These are phyloP conservation scores for Apodemia zela DNA, from an alignment of 2,888 invertebrate species.

Conservation along the genomic window DNA sequence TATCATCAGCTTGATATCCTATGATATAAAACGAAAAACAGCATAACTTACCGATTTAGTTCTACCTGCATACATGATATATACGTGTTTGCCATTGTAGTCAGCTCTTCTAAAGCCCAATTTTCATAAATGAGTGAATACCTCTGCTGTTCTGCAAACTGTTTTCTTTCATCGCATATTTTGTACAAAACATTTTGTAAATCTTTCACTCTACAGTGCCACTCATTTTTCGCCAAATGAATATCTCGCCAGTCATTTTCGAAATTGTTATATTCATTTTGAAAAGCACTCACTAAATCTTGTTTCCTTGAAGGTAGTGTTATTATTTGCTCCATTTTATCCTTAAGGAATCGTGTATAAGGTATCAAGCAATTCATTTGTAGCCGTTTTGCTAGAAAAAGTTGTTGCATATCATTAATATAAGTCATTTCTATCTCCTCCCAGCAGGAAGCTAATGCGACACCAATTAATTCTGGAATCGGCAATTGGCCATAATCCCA, in stretches of 20 bases:
- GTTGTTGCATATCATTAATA: constrained; percentile 73
- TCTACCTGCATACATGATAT: constrained; percentile 82
- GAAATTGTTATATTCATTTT: constrained; percentile 80
- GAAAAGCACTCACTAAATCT: constrained; percentile 77
- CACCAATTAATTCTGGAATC: constrained; percentile 51
- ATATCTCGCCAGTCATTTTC: constrained; percentile 80
- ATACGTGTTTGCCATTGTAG: constrained; percentile 76
- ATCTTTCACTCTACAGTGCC: constrained; percentile 79
- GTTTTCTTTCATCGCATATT: constrained; percentile 79
- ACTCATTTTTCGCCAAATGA: constrained; percentile 80
- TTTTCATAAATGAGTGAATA: constrained; percentile 72
- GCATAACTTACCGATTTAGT: constrained; percentile 68
- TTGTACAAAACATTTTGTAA: constrained; percentile 73
- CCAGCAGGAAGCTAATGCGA: constrained; percentile 73
- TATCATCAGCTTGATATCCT: too few species aligned
- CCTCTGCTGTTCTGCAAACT: constrained; percentile 75
- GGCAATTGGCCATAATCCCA: constrained; percentile 70
- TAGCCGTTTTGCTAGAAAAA: constrained; percentile 79
- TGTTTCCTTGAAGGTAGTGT: constrained; percentile 80
- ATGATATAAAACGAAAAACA: background rate
- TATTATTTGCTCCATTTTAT: constrained; percentile 77
- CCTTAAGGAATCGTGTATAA: constrained; percentile 74
- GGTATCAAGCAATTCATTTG: constrained; percentile 78
- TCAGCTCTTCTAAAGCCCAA: constrained; percentile 79
- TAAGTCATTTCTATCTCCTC: constrained; percentile 72